A percentile compares a stretch with the other conserved stretches of the same genome.
These are phyloP conservation scores for Orthonychiurus folsomi DNA, from an alignment of 2,888 invertebrate genomes.

Conservation along the genomic window DNA sequence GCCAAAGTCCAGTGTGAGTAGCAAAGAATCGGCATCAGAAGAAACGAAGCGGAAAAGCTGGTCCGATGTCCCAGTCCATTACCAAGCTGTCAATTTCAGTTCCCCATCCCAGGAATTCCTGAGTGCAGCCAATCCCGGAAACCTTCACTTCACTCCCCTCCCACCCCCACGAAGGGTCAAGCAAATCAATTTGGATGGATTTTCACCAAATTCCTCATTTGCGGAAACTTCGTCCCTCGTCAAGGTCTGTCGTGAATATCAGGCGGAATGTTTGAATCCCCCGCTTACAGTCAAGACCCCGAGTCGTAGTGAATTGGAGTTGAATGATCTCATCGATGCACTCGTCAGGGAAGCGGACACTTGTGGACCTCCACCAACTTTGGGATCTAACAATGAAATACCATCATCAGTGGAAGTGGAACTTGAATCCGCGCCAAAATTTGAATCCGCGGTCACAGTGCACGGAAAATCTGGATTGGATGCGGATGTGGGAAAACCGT, in stretches of 20 bases:
- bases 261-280: neutral
- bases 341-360: slow-evolving; percentile 59
- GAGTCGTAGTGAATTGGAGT: slow-evolving; percentile 45
- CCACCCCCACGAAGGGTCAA: slow-evolving; percentile 38
- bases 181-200: slow-evolving; percentile 37
- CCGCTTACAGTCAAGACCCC: neutral
- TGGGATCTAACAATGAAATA: neutral
- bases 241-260: too few species aligned
- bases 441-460: too few species aligned
- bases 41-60: slow-evolving; percentile 32
- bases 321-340: slow-evolving; percentile 64
- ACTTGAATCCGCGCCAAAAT: neutral
- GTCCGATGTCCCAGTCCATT: slow-evolving; percentile 36
- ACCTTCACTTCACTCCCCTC: slow-evolving; percentile 33
- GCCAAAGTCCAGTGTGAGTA: slow-evolving; percentile 12
- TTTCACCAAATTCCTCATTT: slow-evolving; percentile 12
- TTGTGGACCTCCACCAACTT: slow-evolving; percentile 28
- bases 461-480: too few species aligned
- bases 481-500: neutral
- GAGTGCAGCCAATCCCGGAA: slow-evolving; percentile 13
- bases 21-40: slow-evolving; percentile 6
- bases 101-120: slow-evolving; percentile 13
- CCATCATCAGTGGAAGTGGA: neutral
- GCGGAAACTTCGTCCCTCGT: neutral
- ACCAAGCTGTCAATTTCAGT: slow-evolving; percentile 23